Evolutionary conservation across 2,888 invertebrate genomes (phyloP), one percentile per base, ranked within the genome.

Genomic region (Acanthosepion lycidas): DNA sequence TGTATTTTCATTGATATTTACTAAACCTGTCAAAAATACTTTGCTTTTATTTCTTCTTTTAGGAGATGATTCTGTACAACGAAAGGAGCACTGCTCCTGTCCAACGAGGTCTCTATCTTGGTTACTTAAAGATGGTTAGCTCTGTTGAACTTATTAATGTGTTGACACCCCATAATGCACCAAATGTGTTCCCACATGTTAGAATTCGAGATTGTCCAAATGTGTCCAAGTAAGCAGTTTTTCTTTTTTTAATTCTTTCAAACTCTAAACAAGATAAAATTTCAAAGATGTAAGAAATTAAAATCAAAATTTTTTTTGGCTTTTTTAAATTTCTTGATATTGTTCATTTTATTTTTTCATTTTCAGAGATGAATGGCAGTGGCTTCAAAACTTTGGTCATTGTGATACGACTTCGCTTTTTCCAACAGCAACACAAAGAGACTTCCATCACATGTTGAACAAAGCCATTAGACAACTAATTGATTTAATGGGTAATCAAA

Each of bases 81-180:
- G 98, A 99, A 98, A 98, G 98, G 94, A 99, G 99, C 95, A 98
- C 98, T 95, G 98, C 98, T 94, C 98, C 98, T 96, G 97, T 99
- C 94, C 98, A 98, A 4, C 98, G 98, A 59, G 99, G 99, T 0
- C 98, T 99, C 49, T 99, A 99, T 98, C 98, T 99, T 96, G 99
- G 99, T 91, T 99, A 99, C 97, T 98, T 99, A 95, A 99, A 99
- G 97, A 98, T 99, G 98, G 99, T 99, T 97, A 99, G 99, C 96
- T 99, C 99, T 3, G 99, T 99, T 95, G 99, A 99, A 97, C 98
- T 99, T 95, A 98, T 99, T 93, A 98, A 99, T 96, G 98, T 99
- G 23, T 98, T 99, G 93, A 99, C 99, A 51, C 99, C 99, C 0
- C 98, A 98, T 94, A 98, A 99, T 96, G 98, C 99, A 3, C 99